These are phyloP conservation scores for Monopis laevigella DNA, from an alignment of 2,888 invertebrate species.

Conservation along the genomic window DNA sequence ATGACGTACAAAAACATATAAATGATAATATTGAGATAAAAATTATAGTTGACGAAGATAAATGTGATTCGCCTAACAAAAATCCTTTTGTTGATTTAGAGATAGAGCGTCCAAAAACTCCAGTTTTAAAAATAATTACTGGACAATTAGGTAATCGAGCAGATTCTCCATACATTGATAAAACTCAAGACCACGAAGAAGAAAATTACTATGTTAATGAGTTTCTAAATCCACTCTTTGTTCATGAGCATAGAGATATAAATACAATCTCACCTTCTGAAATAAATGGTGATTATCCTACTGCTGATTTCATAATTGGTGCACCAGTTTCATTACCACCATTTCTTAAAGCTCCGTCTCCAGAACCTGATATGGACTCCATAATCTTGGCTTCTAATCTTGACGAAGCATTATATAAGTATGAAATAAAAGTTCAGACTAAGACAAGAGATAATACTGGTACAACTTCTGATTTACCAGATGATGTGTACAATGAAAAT, in stretches of 20 bases:
- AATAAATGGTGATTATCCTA: slow-evolving; percentile 26
- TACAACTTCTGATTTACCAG: slow-evolving; percentile 14
- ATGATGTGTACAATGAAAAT: neutral
- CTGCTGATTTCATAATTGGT: slow-evolving; percentile 58
- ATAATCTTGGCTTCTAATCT: slow-evolving; percentile 28
- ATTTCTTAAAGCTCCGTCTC: slow-evolving; percentile 36
- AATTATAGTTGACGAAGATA: slow-evolving; percentile 31
- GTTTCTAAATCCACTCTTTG: slow-evolving; percentile 48
- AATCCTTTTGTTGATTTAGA: slow-evolving; percentile 35
- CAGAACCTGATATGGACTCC: slow-evolving; percentile 38
- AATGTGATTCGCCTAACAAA: slow-evolving; percentile 21
- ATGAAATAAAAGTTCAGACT: slow-evolving; percentile 20
- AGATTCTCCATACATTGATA: slow-evolving; percentile 34
- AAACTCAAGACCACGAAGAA: slow-evolving; percentile 27
- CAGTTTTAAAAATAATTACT: slow-evolving; percentile 49
- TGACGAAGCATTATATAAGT: slow-evolving; percentile 22
- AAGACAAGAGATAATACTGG: neutral
- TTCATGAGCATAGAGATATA: slow-evolving; percentile 31
- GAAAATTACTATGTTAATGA: slow-evolving; percentile 33
- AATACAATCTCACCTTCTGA: slow-evolving; percentile 15
- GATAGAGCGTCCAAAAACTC: slow-evolving; percentile 46
- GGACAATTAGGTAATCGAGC: slow-evolving; percentile 32
- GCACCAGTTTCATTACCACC: slow-evolving; percentile 60
- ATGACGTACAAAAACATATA: neutral
- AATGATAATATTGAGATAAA: slow-evolving; percentile 23